phyloP scores from a whole-genome alignment of 2,113 vertebrate species.

The Sphaerodactylus townsendi region DNA sequence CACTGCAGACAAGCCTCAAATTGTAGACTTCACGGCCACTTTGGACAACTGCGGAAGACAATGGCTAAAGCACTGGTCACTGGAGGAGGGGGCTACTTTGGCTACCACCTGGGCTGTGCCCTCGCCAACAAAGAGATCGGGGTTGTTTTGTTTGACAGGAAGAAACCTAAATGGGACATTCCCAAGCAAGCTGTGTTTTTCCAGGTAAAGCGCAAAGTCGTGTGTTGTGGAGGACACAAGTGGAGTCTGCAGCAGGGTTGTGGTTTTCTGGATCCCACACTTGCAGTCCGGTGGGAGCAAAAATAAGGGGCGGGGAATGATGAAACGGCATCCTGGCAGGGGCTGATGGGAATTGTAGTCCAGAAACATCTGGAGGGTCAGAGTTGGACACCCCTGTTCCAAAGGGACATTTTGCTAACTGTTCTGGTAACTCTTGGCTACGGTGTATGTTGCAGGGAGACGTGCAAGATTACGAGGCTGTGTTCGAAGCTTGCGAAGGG shows the following conservation, averaged over 20 bases:
- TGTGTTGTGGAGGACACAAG: too few species aligned
- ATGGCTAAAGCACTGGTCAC: constrained; percentile 83
- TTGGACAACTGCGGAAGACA: background rate
- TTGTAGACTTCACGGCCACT: constrained; percentile 24
- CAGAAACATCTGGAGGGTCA: too few species aligned
- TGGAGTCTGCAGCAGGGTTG: too few species aligned
- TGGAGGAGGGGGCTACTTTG: constrained; percentile 91
- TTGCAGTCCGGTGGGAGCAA: too few species aligned
- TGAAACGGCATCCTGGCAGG: too few species aligned
- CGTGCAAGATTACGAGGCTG: constrained; percentile 83
- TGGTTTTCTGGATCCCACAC: too few species aligned
- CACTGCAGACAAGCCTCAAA: constrained; percentile 34
- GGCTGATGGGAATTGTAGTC: too few species aligned
- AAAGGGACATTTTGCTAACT: too few species aligned
- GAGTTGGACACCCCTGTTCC: too few species aligned
- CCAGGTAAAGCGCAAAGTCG: constrained; percentile 75
- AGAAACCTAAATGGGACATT: constrained; percentile 77
- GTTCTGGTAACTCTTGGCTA: background rate
- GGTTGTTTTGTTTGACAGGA: constrained; percentile 85
- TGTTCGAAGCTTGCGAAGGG: constrained; percentile 82
- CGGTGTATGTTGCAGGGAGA: constrained; percentile 79
- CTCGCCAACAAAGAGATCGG: constrained; percentile 77
- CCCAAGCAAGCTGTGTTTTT: constrained; percentile 78
- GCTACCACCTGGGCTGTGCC: constrained; percentile 83
- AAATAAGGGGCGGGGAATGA: too few species aligned